Conservation (phyloP, 2,113 vertebrate species). For the Pseudorasbora parva region DNA sequence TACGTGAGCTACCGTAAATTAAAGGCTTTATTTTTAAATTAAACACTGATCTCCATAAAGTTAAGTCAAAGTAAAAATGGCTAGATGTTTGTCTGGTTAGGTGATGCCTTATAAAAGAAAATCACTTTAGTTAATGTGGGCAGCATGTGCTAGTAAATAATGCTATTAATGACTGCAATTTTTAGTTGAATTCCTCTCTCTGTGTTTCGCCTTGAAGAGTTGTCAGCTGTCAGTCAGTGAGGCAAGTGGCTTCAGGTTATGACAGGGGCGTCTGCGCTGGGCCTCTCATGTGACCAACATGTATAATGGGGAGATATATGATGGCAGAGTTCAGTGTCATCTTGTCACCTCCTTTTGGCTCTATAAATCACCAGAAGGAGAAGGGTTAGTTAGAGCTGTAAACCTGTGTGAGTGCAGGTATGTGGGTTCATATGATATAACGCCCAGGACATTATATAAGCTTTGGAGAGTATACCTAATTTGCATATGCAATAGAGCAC, state of each 20-base stretch:
- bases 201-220: conserved; percentile 71
- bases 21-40: no score
- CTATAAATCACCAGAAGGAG: conserved; percentile 63
- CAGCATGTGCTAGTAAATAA: neutral
- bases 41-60: neutral
- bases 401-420: neutral
- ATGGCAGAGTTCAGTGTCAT: conserved; percentile 64
- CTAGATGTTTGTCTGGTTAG: neutral
- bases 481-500: conserved; percentile 37
- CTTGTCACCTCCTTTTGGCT: conserved; percentile 48
- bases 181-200: conserved; percentile 54
- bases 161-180: neutral
- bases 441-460: neutral
- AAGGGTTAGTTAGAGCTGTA: conserved; percentile 50
- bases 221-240: conserved; percentile 70
- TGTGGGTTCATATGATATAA: conserved; percentile 7
- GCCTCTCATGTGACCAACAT: conserved; percentile 23
- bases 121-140: neutral
- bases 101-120: neutral
- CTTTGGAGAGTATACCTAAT: conserved; percentile 14
- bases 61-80: neutral
- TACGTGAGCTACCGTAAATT: no score
- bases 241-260: conserved; percentile 56
- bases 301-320: conserved; percentile 55
- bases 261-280: conserved; percentile 51